phyloP scores from a whole-genome alignment of 2,113 vertebrate genomes.

The Bungarus multicinctus region DNA sequence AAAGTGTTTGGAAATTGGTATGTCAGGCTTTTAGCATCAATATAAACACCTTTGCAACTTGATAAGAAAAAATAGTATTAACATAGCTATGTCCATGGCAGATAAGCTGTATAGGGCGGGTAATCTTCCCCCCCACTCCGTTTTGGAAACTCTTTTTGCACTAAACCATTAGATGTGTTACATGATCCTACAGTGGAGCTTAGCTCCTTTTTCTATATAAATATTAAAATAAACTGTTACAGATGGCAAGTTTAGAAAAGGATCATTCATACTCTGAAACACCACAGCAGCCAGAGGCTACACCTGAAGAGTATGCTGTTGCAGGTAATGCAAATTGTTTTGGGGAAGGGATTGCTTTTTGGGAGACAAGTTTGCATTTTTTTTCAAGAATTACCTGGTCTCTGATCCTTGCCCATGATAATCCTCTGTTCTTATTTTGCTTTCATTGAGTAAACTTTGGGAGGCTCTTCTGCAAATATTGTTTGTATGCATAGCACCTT shows the following conservation, averaged over 20 bases:
- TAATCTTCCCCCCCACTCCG: neutral
- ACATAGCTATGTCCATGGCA: slow-evolving; percentile 10
- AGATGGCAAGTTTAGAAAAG: slow-evolving; percentile 25
- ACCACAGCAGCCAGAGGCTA: neutral
- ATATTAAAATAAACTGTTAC: neutral
- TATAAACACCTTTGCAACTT: slow-evolving; percentile 22
- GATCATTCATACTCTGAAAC: slow-evolving; percentile 23
- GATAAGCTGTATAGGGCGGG: slow-evolving; percentile 23
- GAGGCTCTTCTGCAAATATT: neutral
- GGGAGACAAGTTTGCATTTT: neutral
- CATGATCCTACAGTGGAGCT: neutral
- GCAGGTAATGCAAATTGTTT: slow-evolving; percentile 11
- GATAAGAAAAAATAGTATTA: slow-evolving; percentile 31
- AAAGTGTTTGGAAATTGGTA: neutral
- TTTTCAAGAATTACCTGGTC: neutral
- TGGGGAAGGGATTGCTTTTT: neutral
- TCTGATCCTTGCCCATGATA: neutral
- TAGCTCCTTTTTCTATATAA: neutral
- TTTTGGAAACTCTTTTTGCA: neutral
- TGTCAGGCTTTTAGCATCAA: neutral
- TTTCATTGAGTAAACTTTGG: neutral
- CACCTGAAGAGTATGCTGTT: slow-evolving; percentile 7
- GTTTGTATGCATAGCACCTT: neutral
- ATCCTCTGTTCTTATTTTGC: neutral
- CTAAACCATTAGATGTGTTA: neutral